Evolutionary conservation across 1,140 invertebrate genomes (phyloP), one percentile per base, ranked within the genome.

Genomic region (Aphelinus certus): DNA sequence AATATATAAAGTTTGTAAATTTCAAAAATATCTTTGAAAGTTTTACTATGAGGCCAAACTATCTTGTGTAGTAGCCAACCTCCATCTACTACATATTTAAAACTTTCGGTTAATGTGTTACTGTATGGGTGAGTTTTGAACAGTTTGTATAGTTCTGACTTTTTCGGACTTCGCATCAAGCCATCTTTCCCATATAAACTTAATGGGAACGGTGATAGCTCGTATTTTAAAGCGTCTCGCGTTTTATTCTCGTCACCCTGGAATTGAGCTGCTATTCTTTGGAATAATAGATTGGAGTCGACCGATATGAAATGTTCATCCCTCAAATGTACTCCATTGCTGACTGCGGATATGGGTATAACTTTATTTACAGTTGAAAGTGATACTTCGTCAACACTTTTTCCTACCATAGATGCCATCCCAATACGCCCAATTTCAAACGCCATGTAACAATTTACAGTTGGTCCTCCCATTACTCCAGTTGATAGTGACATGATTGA

Each of bases 121-220:
- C 75, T 79, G 79, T 82, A 73, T 63, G 9, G 45, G 9, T 7
- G 42, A n/a, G n/a, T n/a, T 65, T 9, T 46, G 55, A 60, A 62
- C 10, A 68, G 9, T 1, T 81, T 85, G 49, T 69, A 69, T 75
- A 83, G 73, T 48, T 82, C 71, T 42, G 83, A 83, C 77, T 87
- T 86, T 64, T 73, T 55, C 63, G 75, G 79, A 83, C 85, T 86
- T 76, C 83, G 76, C 85, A 88, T 83, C 3, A 73, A 62, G 77
- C 80, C 79, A 75, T 78, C 60, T 76, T 76, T 77, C 78, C 82
- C 80, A 66, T 84, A 84, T 6, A 84, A 51, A 55, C 79, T 81
- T 78, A 82, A 78, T 7, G 81, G 82, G 76, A 69, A 83, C 7
- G 83, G 82, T 43, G 78, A 76, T 5, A 88, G 75, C 78, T 87